These are phyloP conservation scores for Coelinius sp. DNA, from an alignment of 2,888 invertebrate species.

Conservation along the genomic window DNA sequence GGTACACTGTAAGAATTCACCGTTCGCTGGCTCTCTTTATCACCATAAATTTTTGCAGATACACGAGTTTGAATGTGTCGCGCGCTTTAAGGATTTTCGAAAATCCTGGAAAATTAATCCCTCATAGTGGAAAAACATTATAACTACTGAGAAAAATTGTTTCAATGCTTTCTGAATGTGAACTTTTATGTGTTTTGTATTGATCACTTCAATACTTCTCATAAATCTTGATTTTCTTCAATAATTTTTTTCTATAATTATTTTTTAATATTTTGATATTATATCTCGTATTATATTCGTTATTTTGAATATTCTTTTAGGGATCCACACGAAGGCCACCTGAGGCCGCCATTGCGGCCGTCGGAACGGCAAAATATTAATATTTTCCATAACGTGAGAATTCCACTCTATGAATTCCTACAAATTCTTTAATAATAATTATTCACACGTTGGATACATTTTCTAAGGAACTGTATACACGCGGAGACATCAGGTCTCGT, in stretches of 20 bases:
- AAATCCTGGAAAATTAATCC: background rate
- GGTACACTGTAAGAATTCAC: background rate
- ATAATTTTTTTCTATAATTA: background rate
- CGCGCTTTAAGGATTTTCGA: background rate
- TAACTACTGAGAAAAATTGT: background rate
- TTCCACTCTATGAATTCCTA: constrained; percentile 23
- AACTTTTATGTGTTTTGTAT: too few relatives aligned
- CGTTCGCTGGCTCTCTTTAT: background rate
- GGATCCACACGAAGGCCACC: background rate
- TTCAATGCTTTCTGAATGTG: background rate
- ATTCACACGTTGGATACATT: background rate
- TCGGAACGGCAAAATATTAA: background rate
- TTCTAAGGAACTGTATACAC: background rate
- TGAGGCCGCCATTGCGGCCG: background rate
- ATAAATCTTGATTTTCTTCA: background rate
- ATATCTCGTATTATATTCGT: too few relatives aligned
- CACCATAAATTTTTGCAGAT: background rate
- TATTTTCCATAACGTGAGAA: background rate
- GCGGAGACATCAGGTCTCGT: constrained; percentile 46
- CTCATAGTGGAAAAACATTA: background rate
- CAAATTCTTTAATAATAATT: constrained; percentile 14
- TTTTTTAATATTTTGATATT: background rate
- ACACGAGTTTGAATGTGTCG: background rate
- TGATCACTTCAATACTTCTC: background rate
- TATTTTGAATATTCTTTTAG: background rate